These are phyloP conservation scores for Anniella stebbinsi DNA, from an alignment of 2,797 vertebrate species.

Conservation along the genomic window DNA sequence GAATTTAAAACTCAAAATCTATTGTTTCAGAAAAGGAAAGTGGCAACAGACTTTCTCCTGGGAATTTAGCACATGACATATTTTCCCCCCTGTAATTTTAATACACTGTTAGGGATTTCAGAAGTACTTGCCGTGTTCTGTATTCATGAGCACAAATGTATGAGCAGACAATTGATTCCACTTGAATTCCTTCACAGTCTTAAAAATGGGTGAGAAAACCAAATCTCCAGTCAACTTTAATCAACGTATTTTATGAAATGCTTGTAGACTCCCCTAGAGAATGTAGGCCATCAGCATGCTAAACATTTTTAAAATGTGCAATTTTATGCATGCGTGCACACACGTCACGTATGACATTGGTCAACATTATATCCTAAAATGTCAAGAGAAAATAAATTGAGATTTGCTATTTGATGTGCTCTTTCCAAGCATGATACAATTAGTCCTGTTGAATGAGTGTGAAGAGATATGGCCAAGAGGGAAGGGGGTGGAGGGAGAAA, in stretches of 20 bases:
- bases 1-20: neutral
- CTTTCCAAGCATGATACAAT: slow-evolving; percentile 26
- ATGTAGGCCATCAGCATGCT: neutral
- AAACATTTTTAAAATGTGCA: neutral
- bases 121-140: neutral
- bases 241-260: slow-evolving; percentile 31
- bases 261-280: slow-evolving; percentile 3
- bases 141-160: slow-evolving; percentile 4
- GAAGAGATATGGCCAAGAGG: slow-evolving; percentile 15
- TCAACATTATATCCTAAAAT: neutral
- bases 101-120: neutral
- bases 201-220: slow-evolving; percentile 29
- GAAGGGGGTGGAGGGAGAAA: neutral
- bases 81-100: neutral
- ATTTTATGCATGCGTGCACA: neutral
- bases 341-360: neutral
- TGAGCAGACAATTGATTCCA: slow-evolving; percentile 21
- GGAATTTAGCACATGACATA: neutral
- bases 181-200: slow-evolving; percentile 20
- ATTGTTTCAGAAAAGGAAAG: neutral
- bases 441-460: neutral
- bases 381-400: neutral
- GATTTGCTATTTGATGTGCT: neutral
- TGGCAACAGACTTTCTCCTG: neutral
- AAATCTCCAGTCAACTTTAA: slow-evolving; percentile 25